Evolutionary conservation across 2,113 vertebrate genomes (phyloP), one percentile per base, ranked within the genome.

Genomic region (Peromyscus maniculatus): DNA sequence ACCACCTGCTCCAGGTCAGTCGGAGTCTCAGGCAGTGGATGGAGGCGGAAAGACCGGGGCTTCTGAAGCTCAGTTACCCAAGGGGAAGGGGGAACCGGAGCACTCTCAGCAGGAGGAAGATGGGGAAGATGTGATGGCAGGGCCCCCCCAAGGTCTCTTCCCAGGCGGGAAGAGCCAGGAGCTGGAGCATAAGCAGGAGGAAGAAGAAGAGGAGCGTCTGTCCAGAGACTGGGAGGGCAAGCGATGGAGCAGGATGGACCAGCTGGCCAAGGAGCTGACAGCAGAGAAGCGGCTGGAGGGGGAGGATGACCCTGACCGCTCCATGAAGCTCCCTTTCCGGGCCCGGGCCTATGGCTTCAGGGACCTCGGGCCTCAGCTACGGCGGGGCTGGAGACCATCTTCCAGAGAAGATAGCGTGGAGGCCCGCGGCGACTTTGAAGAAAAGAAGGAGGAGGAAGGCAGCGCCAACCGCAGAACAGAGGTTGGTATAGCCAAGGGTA

Each of bases 391-490:
- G 98, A 98, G 98, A 43, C 99, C 98, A 9, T 98, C 99, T 90
- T 99, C 99, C 0, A 99, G 98, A 93, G 99, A 99, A 95, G 98
- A 98, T 55, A 96, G 97, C 69, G 87, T 97, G 43, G 98, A 99
- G 98, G 97, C 98, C 77, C 97, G 96, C 36, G 86, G 98, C 39
- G 91, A 98, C 71, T 98, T 98, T 0, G 99, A 99, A 97, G 99
- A 99, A 95, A 99, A 98, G 97, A 99, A 98, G 55, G 99, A 99
- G n/a, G 99, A 99, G 93, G 99, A 99, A 97, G 99, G 99, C 95
- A 99, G 99, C 0, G 99, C 99, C 97, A 99, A 98, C 97, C 98
- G 99, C 94, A 99, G 99, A 97, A 98, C 99, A 0, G 99, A 99
- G 99, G 99, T 99, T 97, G 82, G 99, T 98, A 87, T 0, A 26